Base-by-base conservation (phyloP, 2,888 invertebrate genomes). In the Scotopteryx bipunctaria region DNA sequence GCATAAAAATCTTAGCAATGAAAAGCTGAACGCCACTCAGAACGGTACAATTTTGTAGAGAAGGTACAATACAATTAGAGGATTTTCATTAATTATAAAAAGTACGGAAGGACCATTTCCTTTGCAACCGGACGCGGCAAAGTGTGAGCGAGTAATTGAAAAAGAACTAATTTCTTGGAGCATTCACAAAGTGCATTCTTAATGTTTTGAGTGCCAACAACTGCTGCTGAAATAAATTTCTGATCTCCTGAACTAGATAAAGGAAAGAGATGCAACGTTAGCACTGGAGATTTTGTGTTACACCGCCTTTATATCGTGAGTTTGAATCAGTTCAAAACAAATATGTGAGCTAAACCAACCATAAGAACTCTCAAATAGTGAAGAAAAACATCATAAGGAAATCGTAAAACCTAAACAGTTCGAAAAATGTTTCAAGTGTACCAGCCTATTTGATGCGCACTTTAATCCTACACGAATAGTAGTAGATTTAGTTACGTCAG, bases 131-230 rank as follows among this genome's bases (percentile, higher is more conserved):
- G 52, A 37, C 53, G 60, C 48, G 58, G 51, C 59, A 55, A 46
- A 68, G 64, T 62, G 55, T 56, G 63, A 59, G 58, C 48, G 44
- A 54, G 60, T 62, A 63, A 64, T 64, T 63, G 69, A 55, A 63
- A 62, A 63, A 49, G 54, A 67, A 62, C 58, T 63, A 52, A 54
- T 50, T 57, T 55, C 43, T 56, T 46, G 45, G 41, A 46, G 55
- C 40, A 33, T 57, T 47, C 38, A 51, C 51, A 59, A 54, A 59
- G 57, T 59, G 60, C 63, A 66, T 56, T 54, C 60, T 65, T 64
- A 60, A 69, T 66, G 59, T 61, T 62, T 59, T 57, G 43, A 66
- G 63, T 61, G 63, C 51, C 55, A 59, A 59, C 52, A 59, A 55
- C 59, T 44, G 58, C 53, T 33, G n/a, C 32, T 49, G 48, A 21